Evolutionary conservation across 2,797 vertebrate genomes (phyloP), one percentile per base, ranked within the genome.

Genomic region (Acanthopagrus latus): DNA sequence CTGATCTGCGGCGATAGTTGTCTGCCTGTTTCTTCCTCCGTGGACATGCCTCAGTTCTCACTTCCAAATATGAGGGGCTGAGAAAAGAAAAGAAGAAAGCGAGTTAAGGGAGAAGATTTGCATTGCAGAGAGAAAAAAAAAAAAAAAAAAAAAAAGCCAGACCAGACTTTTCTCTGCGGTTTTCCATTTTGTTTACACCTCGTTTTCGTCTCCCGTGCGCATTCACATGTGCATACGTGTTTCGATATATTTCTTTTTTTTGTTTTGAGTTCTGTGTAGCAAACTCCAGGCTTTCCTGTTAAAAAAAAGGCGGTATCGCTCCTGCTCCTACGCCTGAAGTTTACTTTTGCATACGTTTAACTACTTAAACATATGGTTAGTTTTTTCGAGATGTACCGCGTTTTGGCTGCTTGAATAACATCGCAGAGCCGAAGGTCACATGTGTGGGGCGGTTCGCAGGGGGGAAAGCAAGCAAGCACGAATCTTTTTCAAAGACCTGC

Each of bases 31-130:
- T 74, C 67, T 44, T 51, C 65, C 78, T 80, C 81, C 16, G 7
- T 9, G 50, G 84, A 81, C 77, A 25, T 17, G 83, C 70, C 65
- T 87, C 78, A 79, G 23, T 83, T 87, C 83, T 74, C 56, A 52
- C 64, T 74, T 80, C 74, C 54, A 82, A 77, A 76, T 63, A 68
- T 50, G 41, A 78, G 5, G 9, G 9, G 21, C 46, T 27, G 41
- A 18, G 47, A 41, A 57, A 21, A 41, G 11, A n/a, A n/a, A 21
- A 21, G 3, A 27, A 21, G 27, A 23, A 65, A 71, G 82, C 13
- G 4, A 81, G 46, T 59, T 72, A 23, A 23, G 50, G 6, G 25
- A 58, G 43, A 44, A 65, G 9, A 78, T 74, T 57, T 69, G 48
- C 55, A 63, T 66, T 60, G 43, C 25, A 63, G 44, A 52, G 33